Percentiles rank a stretch among this genome's conserved stretches.
phyloP scores from a whole-genome alignment of 2,888 invertebrate genomes.

The Hyles lineata region DNA sequence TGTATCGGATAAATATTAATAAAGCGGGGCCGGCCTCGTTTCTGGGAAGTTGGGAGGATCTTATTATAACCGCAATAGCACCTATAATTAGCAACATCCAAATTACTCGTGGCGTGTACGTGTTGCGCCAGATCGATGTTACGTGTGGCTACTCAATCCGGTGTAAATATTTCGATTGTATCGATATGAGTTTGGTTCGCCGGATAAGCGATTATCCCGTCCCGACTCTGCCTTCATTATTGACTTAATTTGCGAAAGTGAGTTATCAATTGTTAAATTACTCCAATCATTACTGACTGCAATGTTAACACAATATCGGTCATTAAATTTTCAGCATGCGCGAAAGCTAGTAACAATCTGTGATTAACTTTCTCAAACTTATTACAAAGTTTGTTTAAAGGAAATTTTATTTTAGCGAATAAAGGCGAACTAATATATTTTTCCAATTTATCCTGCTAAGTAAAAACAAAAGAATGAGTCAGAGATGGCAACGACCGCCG shows the following conservation, averaged over 20 bases:
- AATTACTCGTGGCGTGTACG: slow-evolving; percentile 79
- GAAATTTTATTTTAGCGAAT: slow-evolving; percentile 1
- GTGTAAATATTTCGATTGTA: slow-evolving; percentile 59
- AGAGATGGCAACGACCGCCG: slow-evolving; percentile 75
- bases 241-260: slow-evolving; percentile 36
- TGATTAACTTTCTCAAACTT: slow-evolving; percentile 33
- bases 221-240: slow-evolving; percentile 38
- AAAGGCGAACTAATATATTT: slow-evolving; percentile 17
- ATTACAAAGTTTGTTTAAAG: slow-evolving; percentile 8
- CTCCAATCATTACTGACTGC: not conserved
- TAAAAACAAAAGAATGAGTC: slow-evolving; percentile 81
- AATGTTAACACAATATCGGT: slow-evolving; percentile 2
- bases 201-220: slow-evolving; percentile 47
- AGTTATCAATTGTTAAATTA: slow-evolving; percentile 1
- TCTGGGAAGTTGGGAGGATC: slow-evolving; percentile 84
- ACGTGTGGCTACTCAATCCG: slow-evolving; percentile 70
- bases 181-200: slow-evolving; percentile 48
- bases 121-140: slow-evolving; percentile 74
- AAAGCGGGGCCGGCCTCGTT: slow-evolving; percentile 82
- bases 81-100: slow-evolving; percentile 83
- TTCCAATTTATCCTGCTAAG: slow-evolving; percentile 28
- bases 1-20: slow-evolving; percentile 85
- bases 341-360: not conserved
- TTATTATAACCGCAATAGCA: slow-evolving; percentile 85
- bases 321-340: not conserved